These are phyloP conservation scores for Amyelois transitella DNA, from an alignment of 1,140 invertebrate species.

Conservation along the genomic window DNA sequence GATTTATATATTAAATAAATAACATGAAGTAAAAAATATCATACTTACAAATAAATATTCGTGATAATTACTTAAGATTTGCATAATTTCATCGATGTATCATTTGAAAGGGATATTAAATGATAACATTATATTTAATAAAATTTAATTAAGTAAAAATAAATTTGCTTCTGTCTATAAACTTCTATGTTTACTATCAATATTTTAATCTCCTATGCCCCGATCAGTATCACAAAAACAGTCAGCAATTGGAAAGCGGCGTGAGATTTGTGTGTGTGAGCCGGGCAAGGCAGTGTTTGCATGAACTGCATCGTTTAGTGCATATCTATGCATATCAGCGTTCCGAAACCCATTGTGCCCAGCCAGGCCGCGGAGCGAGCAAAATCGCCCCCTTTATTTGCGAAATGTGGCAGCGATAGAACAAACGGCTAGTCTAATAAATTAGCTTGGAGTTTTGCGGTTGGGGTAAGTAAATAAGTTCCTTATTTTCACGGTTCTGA, in stretches of 20 bases:
- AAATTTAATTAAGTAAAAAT: too few relatives aligned
- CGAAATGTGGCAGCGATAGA: conserved; percentile 37
- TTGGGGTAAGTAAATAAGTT: not conserved
- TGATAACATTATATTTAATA: too few relatives aligned
- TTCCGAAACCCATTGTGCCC: conserved; percentile 60
- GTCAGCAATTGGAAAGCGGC: conserved; percentile 31
- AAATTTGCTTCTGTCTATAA: too few relatives aligned
- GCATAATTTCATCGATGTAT: too few relatives aligned
- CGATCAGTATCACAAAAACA: too few relatives aligned
- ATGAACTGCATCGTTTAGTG: conserved; percentile 41
- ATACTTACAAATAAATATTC: too few relatives aligned
- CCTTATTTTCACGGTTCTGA: not conserved
- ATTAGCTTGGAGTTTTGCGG: not conserved
- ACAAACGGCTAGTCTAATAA: conserved; percentile 10
- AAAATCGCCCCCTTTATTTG: conserved; percentile 58
- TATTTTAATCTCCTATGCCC: too few relatives aligned
- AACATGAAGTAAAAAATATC: too few relatives aligned
- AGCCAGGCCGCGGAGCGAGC: conserved; percentile 51
- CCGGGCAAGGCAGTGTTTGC: conserved; percentile 35
- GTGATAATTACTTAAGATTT: too few relatives aligned
- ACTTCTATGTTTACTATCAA: too few relatives aligned
- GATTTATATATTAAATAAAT: too few relatives aligned
- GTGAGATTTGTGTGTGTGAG: conserved; percentile 34
- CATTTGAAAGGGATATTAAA: too few relatives aligned
- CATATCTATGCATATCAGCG: conserved; percentile 63